Conservation (phyloP, 2,888 invertebrate genomes). For the Zygogramma bicolorata region DNA sequence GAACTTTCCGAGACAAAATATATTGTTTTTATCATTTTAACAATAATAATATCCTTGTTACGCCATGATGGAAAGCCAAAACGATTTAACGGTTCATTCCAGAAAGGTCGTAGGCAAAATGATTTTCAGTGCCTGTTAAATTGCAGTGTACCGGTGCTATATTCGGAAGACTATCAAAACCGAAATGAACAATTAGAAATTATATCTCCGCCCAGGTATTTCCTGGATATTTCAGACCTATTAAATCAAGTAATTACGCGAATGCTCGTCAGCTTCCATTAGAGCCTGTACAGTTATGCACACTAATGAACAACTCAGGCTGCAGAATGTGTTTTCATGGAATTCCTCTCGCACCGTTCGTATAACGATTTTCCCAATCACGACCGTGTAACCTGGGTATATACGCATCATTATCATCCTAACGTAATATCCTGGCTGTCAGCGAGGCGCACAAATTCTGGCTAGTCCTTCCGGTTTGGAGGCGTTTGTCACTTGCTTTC, state of each 20-base stretch:
- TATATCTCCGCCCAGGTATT: neutral
- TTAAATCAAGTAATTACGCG: neutral
- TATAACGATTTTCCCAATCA: slow-evolving; percentile 49
- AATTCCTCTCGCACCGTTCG: slow-evolving; percentile 22
- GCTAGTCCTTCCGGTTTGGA: slow-evolving; percentile 58
- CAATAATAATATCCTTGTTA: too few relatives aligned
- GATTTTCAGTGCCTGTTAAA: neutral
- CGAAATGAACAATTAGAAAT: neutral
- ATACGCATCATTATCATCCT: slow-evolving; percentile 56
- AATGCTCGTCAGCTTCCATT: slow-evolving; percentile 1
- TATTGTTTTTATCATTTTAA: too few relatives aligned
- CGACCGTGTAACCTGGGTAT: slow-evolving; percentile 36
- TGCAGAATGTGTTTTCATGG: slow-evolving; percentile 1
- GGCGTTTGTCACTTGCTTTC: slow-evolving; percentile 60
- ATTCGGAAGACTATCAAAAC: neutral
- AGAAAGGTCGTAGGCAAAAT: too few relatives aligned
- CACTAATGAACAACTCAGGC: slow-evolving; percentile 10
- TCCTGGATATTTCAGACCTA: neutral
- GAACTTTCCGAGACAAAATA: too few relatives aligned
- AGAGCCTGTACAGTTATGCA: neutral
- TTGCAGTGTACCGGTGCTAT: neutral
- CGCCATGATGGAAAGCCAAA: too few relatives aligned
- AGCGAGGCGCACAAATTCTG: slow-evolving; percentile 60
- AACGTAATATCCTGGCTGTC: slow-evolving; percentile 56
- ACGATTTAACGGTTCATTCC: too few relatives aligned